phyloP scores from a whole-genome alignment of 2,888 invertebrate species.

The Dasypogon diadema region DNA sequence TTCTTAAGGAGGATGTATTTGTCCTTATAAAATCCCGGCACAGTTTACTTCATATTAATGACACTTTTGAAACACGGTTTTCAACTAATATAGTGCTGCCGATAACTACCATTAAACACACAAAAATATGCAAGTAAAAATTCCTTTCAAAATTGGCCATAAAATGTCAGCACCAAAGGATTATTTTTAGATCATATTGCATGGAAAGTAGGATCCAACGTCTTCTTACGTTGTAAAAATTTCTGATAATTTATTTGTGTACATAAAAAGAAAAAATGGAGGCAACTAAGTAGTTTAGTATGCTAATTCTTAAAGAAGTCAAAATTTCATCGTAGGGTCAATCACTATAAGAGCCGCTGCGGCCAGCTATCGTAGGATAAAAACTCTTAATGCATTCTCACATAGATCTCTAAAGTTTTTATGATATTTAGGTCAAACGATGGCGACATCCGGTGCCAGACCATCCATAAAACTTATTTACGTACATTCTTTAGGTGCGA shows the following conservation, averaged over 20 bases:
- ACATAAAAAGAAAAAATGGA: too few species aligned
- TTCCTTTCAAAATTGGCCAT: background rate
- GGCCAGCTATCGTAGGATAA: background rate
- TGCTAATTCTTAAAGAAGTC: slow-evolving; percentile 3
- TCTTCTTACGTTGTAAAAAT: background rate
- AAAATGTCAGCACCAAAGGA: background rate
- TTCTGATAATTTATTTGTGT: slow-evolving; percentile 15
- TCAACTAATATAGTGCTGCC: too few species aligned
- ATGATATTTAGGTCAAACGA: background rate
- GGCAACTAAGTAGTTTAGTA: background rate
- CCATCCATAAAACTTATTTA: background rate
- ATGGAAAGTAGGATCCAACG: too few species aligned
- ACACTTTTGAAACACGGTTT: too few species aligned
- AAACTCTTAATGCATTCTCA: background rate
- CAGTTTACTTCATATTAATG: too few species aligned
- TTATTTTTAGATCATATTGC: too few species aligned
- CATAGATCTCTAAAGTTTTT: background rate
- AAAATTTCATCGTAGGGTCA: background rate
- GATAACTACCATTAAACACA: too few species aligned
- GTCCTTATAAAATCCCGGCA: too few species aligned
- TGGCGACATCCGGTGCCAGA: background rate
- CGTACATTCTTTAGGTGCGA: background rate
- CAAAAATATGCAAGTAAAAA: too few species aligned
- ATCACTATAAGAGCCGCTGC: background rate
- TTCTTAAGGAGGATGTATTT: too few species aligned